Percentiles rank a stretch among this genome's conserved stretches.
Evolutionary conservation across 2,797 vertebrate genomes (phyloP).

Genomic region (Chaunax sp.): DNA sequence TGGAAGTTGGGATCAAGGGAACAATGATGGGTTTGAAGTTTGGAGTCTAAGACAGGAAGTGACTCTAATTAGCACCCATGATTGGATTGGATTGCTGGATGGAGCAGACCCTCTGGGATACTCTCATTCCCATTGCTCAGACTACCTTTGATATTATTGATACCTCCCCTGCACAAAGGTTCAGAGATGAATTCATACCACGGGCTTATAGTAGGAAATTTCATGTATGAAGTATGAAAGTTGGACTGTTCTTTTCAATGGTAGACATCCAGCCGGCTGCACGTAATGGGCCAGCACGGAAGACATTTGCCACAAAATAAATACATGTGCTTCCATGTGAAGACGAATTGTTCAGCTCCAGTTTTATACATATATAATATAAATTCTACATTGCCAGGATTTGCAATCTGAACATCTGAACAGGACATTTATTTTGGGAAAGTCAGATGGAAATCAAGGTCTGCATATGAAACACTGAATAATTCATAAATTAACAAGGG

Average conservation of each 20-base stretch:
- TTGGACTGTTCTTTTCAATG: slow-evolving; percentile 21
- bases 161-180: slow-evolving; percentile 52
- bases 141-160: slow-evolving; percentile 65
- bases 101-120: slow-evolving; percentile 37
- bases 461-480: slow-evolving; percentile 24
- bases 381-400: slow-evolving; percentile 13
- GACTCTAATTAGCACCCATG: not conserved
- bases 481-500: slow-evolving; percentile 56
- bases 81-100: not conserved
- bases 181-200: slow-evolving; percentile 43
- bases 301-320: slow-evolving; percentile 25
- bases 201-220: slow-evolving; percentile 17
- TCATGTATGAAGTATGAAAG: slow-evolving; percentile 20
- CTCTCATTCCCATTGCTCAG: slow-evolving; percentile 42
- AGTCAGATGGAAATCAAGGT: slow-evolving; percentile 43
- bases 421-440: slow-evolving; percentile 45
- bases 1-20: not conserved
- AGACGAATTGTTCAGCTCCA: slow-evolving; percentile 41
- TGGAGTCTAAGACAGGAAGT: not conserved
- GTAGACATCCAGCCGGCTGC: not conserved
- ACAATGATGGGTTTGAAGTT: not conserved
- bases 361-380: slow-evolving; percentile 17
- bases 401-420: slow-evolving; percentile 24
- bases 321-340: slow-evolving; percentile 42
- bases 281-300: slow-evolving; percentile 6